Percentiles rank a stretch among this genome's conserved stretches.
These are phyloP conservation scores for Rapana venosa DNA, from an alignment of 2,888 invertebrate genomes.

Conservation along the genomic window DNA sequence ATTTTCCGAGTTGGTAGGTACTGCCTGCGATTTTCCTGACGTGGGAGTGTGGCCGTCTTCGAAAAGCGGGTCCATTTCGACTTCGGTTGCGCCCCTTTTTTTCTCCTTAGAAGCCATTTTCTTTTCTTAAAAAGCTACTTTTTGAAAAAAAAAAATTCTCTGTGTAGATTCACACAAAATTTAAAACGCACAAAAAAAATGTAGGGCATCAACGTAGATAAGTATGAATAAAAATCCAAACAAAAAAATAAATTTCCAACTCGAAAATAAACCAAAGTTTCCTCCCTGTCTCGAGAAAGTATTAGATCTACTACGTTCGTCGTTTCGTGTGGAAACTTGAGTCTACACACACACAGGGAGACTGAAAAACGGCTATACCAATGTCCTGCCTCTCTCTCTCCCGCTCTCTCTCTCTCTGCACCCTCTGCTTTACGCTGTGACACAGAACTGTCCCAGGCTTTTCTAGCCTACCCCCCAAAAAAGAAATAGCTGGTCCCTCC, in stretches of 20 bases:
- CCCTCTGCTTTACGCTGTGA: too few relatives aligned
- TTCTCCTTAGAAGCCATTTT: constrained; percentile 29
- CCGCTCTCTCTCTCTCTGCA: too few relatives aligned
- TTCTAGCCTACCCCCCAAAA: too few relatives aligned
- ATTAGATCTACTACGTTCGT: too few relatives aligned
- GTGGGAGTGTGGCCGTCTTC: background rate
- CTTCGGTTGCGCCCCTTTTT: background rate
- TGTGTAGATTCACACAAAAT: background rate
- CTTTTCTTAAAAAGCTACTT: background rate
- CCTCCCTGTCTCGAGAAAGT: background rate
- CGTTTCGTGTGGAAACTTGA: too few relatives aligned
- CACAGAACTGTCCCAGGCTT: too few relatives aligned
- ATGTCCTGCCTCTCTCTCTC: too few relatives aligned
- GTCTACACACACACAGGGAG: too few relatives aligned
- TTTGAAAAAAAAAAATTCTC: too few relatives aligned
- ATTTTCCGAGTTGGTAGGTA: background rate
- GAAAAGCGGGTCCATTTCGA: constrained; percentile 46
- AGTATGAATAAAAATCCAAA: background rate
- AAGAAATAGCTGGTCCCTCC: too few relatives aligned
- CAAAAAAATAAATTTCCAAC: background rate
- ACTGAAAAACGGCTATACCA: too few relatives aligned
- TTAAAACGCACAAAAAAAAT: too few relatives aligned
- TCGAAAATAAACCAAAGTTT: background rate
- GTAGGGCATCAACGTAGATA: background rate
- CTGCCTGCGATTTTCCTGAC: background rate